phyloP scores from a whole-genome alignment of 1,140 invertebrate genomes.

The Antheraea mylitta region DNA sequence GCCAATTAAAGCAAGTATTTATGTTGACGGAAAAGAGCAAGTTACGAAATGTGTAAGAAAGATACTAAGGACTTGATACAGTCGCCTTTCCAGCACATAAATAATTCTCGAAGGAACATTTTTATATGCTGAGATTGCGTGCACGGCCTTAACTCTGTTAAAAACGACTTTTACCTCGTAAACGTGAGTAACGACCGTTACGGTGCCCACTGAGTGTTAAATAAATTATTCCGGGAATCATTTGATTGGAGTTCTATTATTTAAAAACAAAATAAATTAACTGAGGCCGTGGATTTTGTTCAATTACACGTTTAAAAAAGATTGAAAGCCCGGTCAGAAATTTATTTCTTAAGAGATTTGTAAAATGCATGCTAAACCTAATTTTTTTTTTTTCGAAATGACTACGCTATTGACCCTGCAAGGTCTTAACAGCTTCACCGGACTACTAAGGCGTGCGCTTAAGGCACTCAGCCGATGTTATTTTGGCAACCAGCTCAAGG shows the following conservation, averaged over 20 bases:
- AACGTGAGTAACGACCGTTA: conserved; percentile 51
- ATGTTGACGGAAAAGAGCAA: neutral
- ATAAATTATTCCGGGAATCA: conserved; percentile 34
- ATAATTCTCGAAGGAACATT: conserved; percentile 43
- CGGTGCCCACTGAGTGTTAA: conserved; percentile 24
- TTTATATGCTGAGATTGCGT: conserved; percentile 52
- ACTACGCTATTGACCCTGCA: no score
- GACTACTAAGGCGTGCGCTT: no score
- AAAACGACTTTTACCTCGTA: conserved; percentile 59
- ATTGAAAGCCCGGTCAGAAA: no score
- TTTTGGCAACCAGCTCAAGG: no score
- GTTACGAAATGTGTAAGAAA: neutral
- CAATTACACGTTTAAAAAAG: no score
- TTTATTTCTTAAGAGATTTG: no score
- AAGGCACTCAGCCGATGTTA: no score
- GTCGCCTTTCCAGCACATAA: conserved; percentile 53
- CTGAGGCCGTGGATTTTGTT: neutral
- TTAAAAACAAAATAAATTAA: neutral
- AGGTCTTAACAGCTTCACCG: no score
- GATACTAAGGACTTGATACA: conserved; percentile 25
- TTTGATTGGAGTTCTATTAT: conserved; percentile 34
- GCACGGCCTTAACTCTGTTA: conserved; percentile 53
- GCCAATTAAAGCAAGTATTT: no score
- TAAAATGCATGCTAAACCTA: no score
- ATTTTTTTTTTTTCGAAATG: no score